Evolutionary conservation across 2,888 invertebrate genomes (phyloP).

Genomic region (Emmelina monodactyla): DNA sequence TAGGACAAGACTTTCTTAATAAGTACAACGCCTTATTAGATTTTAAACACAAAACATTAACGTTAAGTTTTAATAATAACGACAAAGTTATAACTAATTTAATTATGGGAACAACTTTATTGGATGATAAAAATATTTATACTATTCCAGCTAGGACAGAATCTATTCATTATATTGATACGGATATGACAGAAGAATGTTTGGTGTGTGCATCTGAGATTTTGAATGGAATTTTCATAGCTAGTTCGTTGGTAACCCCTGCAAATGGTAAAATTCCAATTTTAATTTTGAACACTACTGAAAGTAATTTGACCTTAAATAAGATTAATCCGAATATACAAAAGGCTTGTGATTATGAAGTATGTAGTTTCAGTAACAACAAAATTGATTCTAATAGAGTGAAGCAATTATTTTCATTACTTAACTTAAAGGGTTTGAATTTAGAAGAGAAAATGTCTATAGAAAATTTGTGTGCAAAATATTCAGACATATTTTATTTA

Average conservation of each 20-base stretch:
- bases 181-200: constrained; percentile 6
- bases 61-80: background rate
- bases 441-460: constrained; percentile 7
- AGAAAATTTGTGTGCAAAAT: constrained; percentile 8
- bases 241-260: constrained; percentile 4
- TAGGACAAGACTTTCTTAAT: constrained; percentile 11
- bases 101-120: too few species aligned
- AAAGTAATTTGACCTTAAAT: constrained; percentile 1
- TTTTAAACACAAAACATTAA: constrained; percentile 6
- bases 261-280: constrained; percentile 6
- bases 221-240: constrained; percentile 7
- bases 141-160: constrained; percentile 4
- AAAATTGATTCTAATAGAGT: constrained; percentile 4
- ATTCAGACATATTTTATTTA: constrained; percentile 10
- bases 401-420: constrained; percentile 5
- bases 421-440: constrained; percentile 10
- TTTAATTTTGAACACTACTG: constrained; percentile 6
- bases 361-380: constrained; percentile 7
- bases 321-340: constrained; percentile 2
- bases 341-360: constrained; percentile 2
- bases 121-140: too few species aligned
- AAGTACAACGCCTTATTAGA: constrained; percentile 7
- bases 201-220: constrained; percentile 6
- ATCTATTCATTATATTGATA: constrained; percentile 9
- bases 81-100: background rate